Conservation (phyloP, 2,113 vertebrate species). For the Rhinopomastus cyanomelas region DNA sequence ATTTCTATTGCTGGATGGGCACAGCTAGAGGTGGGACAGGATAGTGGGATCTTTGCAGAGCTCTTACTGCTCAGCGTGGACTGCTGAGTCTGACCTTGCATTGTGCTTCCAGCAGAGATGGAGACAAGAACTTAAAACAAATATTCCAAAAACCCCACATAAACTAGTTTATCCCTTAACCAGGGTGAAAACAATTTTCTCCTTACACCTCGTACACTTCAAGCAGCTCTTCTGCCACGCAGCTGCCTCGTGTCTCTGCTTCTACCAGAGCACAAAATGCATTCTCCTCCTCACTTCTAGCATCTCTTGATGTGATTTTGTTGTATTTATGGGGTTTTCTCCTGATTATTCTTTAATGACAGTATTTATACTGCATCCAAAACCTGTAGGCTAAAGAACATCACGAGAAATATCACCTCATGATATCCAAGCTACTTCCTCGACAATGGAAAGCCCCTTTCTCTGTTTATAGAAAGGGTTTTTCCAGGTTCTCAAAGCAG, state of each 20-base stretch:
- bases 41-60: not conserved
- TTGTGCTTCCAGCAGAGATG: too few relatives aligned
- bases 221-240: not conserved
- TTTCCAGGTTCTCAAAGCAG: conserved; percentile 8
- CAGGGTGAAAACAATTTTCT: not conserved
- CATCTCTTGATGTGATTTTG: not conserved
- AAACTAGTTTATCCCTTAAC: not conserved
- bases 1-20: not conserved
- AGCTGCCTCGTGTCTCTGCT: not conserved
- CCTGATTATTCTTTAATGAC: not conserved
- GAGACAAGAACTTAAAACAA: too few relatives aligned
- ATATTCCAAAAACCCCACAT: too few relatives aligned
- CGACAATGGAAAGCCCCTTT: not conserved
- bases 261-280: not conserved
- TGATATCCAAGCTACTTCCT: not conserved
- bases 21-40: not conserved
- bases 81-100: not conserved
- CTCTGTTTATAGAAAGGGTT: not conserved
- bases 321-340: not conserved
- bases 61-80: not conserved
- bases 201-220: not conserved
- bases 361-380: not conserved
- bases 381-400: not conserved
- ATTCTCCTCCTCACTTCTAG: not conserved
- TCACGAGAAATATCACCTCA: not conserved